Base-by-base conservation (phyloP, 2,888 invertebrate genomes). In the Parnassius orleans region DNA sequence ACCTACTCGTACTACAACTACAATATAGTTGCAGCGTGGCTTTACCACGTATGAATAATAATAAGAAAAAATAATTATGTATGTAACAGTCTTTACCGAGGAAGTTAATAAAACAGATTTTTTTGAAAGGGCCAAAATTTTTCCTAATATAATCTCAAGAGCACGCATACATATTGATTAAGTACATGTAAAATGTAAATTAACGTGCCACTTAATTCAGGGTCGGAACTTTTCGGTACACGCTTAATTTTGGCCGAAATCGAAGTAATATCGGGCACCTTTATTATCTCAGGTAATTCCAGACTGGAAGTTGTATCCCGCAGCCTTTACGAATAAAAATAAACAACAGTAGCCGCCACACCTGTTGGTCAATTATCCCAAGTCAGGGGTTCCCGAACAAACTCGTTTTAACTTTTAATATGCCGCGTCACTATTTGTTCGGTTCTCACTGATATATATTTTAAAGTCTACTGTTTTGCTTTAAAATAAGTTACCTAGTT, bases 351-450 rank as follows among this genome's bases (percentile, higher is more conserved):
- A 72, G 72, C 68, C 54, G 59, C 67, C 69, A 61, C 75, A 75
- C 75, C 74, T 75, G 75, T 75, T 75, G 74, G 73, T 69, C 73
- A 73, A 74, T 75, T 75, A 75, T 74, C 71, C 69, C 68, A 64
- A 67, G 65, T 67, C 65, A 65, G 66, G 69, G 68, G 60, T 67
- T 66, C 66, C 63, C 63, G 63, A 58, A 61, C 61, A 68, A 71
- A 72, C 75, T 61, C 69, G 71, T 71, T 71, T 63, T 59, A 67
- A 69, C 66, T 71, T 70, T 68, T 66, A 66, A 69, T 64, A 51
- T 63, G 59, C 62, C 41, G 54, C 51, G 48, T 48, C 67, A 74
- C 72, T 63, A 64, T 63, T 47, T 44, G 42, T 51, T 63, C 43
- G 61, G 42, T 48, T 57, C 60, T 63, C 66, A 56, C 54, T 61